Evolutionary conservation across 2,888 invertebrate genomes (phyloP).

Genomic region (Synanthedon vespiformis): DNA sequence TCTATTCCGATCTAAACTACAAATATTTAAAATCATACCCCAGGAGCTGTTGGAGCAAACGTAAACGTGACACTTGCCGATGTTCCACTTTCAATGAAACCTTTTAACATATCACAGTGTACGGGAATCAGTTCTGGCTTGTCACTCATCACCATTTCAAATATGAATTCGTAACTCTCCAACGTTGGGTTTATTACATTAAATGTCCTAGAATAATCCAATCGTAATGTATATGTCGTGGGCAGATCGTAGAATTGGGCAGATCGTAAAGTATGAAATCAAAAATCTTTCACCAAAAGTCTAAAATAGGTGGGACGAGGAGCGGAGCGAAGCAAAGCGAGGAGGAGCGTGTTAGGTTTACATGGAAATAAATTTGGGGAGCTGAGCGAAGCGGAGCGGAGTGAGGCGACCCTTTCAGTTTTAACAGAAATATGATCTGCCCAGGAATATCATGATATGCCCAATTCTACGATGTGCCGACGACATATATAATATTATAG

Average conservation of each 20-base stretch:
- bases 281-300: too few relatives aligned
- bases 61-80: constrained; percentile 72
- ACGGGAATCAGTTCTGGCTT: constrained; percentile 63
- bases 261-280: too few relatives aligned
- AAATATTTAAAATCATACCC: constrained; percentile 27
- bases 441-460: too few relatives aligned
- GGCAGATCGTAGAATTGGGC: too few relatives aligned
- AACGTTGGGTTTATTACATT: constrained; percentile 76
- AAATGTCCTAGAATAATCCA: constrained; percentile 60
- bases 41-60: constrained; percentile 73
- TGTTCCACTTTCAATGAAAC: constrained; percentile 71
- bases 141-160: constrained; percentile 60
- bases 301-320: too few relatives aligned
- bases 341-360: too few relatives aligned
- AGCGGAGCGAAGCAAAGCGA: too few relatives aligned
- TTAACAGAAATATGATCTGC: too few relatives aligned
- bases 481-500: neutral
- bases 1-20: neutral
- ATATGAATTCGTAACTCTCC: constrained; percentile 70
- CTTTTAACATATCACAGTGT: constrained; percentile 70
- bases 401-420: too few relatives aligned
- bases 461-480: too few relatives aligned
- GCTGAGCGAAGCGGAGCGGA: too few relatives aligned
- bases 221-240: neutral
- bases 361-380: too few relatives aligned